Evolutionary conservation across 1,140 invertebrate genomes (phyloP).

Genomic region (Halesus radiatus): DNA sequence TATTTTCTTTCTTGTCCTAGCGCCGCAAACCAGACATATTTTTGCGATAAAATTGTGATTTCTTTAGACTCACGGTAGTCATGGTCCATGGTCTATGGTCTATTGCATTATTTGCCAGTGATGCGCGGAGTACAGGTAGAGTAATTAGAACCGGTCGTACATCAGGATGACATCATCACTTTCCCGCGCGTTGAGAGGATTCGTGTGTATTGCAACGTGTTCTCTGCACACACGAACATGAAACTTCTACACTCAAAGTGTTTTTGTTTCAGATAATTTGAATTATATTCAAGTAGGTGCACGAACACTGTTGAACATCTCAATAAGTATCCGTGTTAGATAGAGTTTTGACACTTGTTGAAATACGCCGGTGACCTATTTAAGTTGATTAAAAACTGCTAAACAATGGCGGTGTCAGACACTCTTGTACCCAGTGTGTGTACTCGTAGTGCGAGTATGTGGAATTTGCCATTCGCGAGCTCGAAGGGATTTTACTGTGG

Average conservation of each 20-base stretch:
- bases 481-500: background rate
- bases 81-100: no score
- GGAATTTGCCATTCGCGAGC: slow-evolving; percentile 4
- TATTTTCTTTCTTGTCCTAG: background rate
- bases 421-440: slow-evolving; percentile 1
- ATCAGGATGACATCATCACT: slow-evolving; percentile 18
- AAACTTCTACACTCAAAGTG: background rate
- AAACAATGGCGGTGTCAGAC: slow-evolving; percentile 29
- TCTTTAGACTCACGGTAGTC: no score
- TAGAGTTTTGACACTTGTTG: slow-evolving; percentile 24
- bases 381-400: slow-evolving; percentile 26
- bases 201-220: background rate
- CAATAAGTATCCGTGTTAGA: slow-evolving; percentile 2
- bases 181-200: background rate
- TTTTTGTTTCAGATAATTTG: background rate
- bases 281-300: background rate
- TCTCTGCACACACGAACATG: background rate
- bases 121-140: background rate
- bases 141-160: background rate
- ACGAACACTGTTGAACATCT: background rate
- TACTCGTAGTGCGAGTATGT: background rate
- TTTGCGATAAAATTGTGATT: no score
- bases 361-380: slow-evolving; percentile 35
- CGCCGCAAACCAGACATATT: no score
- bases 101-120: no score